These are phyloP conservation scores for Rhorus exstirpatorius DNA, from an alignment of 2,888 invertebrate genomes.

Conservation along the genomic window DNA sequence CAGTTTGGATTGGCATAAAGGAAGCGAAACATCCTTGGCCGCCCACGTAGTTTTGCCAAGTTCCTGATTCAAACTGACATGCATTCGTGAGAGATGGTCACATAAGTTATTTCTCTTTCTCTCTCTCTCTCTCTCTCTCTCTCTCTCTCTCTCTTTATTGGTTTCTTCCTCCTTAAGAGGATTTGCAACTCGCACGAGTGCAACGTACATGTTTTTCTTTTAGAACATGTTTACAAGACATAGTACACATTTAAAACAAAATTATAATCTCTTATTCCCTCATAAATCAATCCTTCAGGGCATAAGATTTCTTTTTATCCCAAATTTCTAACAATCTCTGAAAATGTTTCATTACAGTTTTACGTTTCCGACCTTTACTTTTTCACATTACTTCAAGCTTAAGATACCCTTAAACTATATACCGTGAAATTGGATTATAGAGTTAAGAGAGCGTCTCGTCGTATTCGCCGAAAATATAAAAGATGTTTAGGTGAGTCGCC, in stretches of 20 bases:
- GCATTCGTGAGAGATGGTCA: slow-evolving; percentile 73
- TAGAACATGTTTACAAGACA: not conserved
- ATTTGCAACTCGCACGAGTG: no score
- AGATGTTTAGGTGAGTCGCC: no score
- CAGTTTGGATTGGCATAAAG: slow-evolving; percentile 14
- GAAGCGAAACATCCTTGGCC: slow-evolving; percentile 67
- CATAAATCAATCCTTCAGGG: no score
- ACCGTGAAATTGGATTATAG: slow-evolving; percentile 21
- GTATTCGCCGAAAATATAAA: not conserved
- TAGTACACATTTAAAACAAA: no score
- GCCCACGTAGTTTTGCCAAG: slow-evolving; percentile 74
- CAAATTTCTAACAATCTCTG: no score
- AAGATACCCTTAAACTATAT: no score
- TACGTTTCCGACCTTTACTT: no score
- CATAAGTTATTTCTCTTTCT: slow-evolving; percentile 54
- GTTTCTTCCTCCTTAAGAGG: no score
- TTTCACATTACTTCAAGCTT: no score
- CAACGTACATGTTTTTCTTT: not conserved
- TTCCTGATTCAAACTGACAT: slow-evolving; percentile 73
- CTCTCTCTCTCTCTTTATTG: not conserved
- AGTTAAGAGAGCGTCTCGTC: slow-evolving; percentile 12
- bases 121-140: slow-evolving; percentile 13
- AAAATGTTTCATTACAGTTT: no score
- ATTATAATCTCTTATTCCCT: not conserved
- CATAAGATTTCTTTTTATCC: no score